Conservation (phyloP, 2,888 invertebrate genomes). For the Endomychus coccineus region DNA sequence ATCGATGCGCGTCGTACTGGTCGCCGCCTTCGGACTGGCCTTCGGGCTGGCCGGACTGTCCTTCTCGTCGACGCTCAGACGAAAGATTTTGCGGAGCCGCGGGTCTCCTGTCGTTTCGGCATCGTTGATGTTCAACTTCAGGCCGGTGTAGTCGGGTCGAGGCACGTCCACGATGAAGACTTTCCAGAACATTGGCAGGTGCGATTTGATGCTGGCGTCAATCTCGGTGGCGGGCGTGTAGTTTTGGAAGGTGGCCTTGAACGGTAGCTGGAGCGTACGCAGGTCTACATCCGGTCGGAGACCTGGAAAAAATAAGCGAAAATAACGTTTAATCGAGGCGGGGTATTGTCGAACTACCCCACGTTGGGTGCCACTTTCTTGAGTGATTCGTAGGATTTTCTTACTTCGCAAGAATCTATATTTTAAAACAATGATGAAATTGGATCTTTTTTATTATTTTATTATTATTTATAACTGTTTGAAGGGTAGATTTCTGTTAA, state of each 20-base stretch:
- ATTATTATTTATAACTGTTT: too few species aligned
- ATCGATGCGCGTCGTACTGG: conserved; percentile 26
- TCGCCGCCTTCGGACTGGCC: conserved; percentile 32
- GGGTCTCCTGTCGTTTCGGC: conserved; percentile 70
- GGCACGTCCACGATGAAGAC: conserved; percentile 56
- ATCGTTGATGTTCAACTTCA: conserved; percentile 62
- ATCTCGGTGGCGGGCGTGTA: conserved; percentile 82
- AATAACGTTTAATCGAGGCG: too few species aligned
- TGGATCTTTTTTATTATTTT: too few species aligned
- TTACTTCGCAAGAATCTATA: too few species aligned
- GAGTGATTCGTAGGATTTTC: too few species aligned
- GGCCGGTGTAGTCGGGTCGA: conserved; percentile 66
- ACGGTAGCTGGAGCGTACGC: conserved; percentile 61
- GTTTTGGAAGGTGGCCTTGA: conserved; percentile 69
- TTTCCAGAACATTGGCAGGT: conserved; percentile 66
- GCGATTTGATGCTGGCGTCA: conserved; percentile 72
- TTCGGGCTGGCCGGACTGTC: conserved; percentile 54
- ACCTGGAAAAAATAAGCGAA: too few species aligned
- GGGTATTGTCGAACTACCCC: too few species aligned
- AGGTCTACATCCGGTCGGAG: conserved; percentile 65
- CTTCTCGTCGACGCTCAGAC: conserved; percentile 54
- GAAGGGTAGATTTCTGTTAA: too few species aligned
- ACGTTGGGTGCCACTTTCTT: too few species aligned
- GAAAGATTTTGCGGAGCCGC: conserved; percentile 65
- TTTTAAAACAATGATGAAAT: too few species aligned